These are phyloP conservation scores for Apis florea DNA, from an alignment of 1,140 invertebrate genomes.

Conservation along the genomic window DNA sequence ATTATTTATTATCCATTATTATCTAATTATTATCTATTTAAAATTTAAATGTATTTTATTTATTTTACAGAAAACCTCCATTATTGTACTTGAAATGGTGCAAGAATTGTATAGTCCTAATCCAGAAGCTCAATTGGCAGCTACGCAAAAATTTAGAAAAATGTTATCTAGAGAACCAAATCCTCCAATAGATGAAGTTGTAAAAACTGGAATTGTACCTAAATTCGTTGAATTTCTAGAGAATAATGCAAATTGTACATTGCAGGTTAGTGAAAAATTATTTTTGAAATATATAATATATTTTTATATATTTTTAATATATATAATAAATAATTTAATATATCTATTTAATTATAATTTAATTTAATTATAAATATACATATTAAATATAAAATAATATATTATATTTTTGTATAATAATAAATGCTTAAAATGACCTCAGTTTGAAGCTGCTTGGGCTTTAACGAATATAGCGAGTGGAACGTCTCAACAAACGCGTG, in stretches of 20 bases:
- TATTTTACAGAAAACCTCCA: conserved; percentile 69
- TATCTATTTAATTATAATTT: no score
- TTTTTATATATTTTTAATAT: neutral
- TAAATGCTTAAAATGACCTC: conserved; percentile 38
- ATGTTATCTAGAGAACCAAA: conserved; percentile 97
- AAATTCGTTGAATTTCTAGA: conserved; percentile 97
- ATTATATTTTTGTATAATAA: neutral
- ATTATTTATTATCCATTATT: no score
- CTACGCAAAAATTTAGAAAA: conserved; percentile 97
- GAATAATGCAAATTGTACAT: conserved; percentile 89
- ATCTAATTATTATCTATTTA: no score
- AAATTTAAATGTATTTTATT: neutral
- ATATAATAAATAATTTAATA: no score
- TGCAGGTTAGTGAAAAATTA: conserved; percentile 85
- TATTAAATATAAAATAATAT: no score
- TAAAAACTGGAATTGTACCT: conserved; percentile 96
- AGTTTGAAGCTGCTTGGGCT: conserved; percentile 99
- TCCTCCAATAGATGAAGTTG: conserved; percentile 99
- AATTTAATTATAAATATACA: no score
- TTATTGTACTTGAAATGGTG: conserved; percentile 90
- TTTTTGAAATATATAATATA: neutral
- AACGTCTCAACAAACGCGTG: conserved; percentile 95
- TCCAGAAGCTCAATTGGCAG: conserved; percentile 90
- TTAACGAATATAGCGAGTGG: conserved; percentile 98
- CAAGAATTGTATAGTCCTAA: conserved; percentile 91